Evolutionary conservation across 1,140 invertebrate genomes (phyloP), one percentile per base, ranked within the genome.

Genomic region (Paralvinella palmiformis): DNA sequence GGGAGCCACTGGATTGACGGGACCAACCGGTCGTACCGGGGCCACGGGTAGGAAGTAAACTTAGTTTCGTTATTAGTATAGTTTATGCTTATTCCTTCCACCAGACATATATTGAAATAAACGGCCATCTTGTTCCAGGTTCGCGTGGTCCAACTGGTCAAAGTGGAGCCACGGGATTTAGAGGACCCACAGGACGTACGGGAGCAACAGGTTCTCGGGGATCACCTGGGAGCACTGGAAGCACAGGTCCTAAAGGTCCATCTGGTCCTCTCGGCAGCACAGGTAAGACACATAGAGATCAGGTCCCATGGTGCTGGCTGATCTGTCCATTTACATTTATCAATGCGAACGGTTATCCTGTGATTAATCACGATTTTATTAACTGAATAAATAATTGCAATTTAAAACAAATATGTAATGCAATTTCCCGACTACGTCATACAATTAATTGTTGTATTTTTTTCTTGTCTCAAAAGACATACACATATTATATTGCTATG

Each of bases 111-210:
- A 32, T 57, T 56, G 17, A n/a, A 10, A 33, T 36, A 32, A n/a
- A n/a, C 32, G 10, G 17, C 10, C 10, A 13, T 13, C 31, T 41
- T 15, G 13, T 41, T 59, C 17, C 27, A 3, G 62, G 62, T 35
- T n/a, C 31, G 4, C 27, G 24, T 13, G 63, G 63, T 4, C 44
- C 41, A 27, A 52, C 58, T 44, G 63, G 63, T 17, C 10, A 10
- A 17, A 37, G n/a, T 7, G 63, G 63, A 17, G 31, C 63, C n/a
- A 36, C 56, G 35, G 61, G 61, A 41, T 41, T n/a, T 10, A 10
- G 10, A 0, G 66, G 66, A 17, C 31, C 52, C 3, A 59, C 56
- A 33, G 66, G 66, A 45, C 63, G 41, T 3, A 65, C 48, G 27
- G 57, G 60, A 15, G 27, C 60, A 6, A 62, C 60, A 7, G 60